Evolutionary conservation across 2,797 vertebrate genomes (phyloP), one percentile per base, ranked within the genome.

Genomic region (Thripadectes ignobilis): DNA sequence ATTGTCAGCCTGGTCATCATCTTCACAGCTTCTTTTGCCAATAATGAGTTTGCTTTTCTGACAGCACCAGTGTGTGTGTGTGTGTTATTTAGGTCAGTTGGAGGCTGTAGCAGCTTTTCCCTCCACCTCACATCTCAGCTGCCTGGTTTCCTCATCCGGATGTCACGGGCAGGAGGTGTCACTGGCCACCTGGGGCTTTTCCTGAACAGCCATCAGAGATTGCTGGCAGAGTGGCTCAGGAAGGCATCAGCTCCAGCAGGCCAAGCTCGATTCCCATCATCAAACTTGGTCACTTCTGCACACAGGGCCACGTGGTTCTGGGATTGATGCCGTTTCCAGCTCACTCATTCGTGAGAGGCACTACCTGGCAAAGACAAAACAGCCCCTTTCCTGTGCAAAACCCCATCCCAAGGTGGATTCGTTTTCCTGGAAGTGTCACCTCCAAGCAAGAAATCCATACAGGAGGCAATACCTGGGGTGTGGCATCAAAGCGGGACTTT

Each of bases 11-110:
- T 2, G 2, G n/a, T 59, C 89, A 92, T 91, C 92, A 90, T 91
- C 90, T 81, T 96, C 86, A 90, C 95, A 94, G 96, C 92, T 92
- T 96, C 95, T 87, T 93, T 27, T 55, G 78, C 94, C 84, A 76
- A 36, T 95, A 92, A 94, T 69, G 81, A 93, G 91, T 85, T 36
- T 52, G 85, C 90, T 73, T 94, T 88, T 26, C 88, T 82, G 38
- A 66, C 77, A 66, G 66, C 21, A 1, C 38, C 12, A 0, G 55
- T 23, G 43, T 45, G 45, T 21, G 52, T 1, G 6, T 51, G 58
- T 2, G 7, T 55, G 67, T 83, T 96, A 96, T 96, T 93, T 95
- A 94, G 96, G 96, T 95, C 93, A 95, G 80, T 0, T 13, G 39
- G 87, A 89, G 92, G 92, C 54, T 81, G 73, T 36, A 34, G 82